Evolutionary conservation across 2,888 invertebrate species (phyloP).

Genomic region (Deilephila elpenor): DNA sequence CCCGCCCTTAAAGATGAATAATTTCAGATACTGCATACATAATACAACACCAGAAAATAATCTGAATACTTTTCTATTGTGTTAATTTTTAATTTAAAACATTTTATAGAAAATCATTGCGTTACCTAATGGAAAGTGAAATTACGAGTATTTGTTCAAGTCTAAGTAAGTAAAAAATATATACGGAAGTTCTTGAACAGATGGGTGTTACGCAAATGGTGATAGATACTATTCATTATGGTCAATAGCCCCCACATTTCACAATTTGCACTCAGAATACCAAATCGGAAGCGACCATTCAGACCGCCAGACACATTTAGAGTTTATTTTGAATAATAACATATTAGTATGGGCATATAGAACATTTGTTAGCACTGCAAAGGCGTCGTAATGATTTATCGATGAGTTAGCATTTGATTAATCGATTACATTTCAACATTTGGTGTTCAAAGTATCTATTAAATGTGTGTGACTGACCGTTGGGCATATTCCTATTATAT

Average conservation of each 20-base stretch:
- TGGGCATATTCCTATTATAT: too few relatives aligned
- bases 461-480: too few relatives aligned
- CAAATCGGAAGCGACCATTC: not conserved
- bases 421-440: not conserved
- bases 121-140: too few relatives aligned
- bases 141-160: too few relatives aligned
- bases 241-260: slow-evolving; percentile 13
- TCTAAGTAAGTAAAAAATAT: too few relatives aligned
- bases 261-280: not conserved
- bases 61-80: too few relatives aligned
- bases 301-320: not conserved
- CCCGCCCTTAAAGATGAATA: too few relatives aligned
- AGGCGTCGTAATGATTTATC: not conserved
- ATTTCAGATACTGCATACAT: too few relatives aligned
- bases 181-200: not conserved
- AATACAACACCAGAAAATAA: too few relatives aligned
- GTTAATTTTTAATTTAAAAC: too few relatives aligned
- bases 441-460: too few relatives aligned
- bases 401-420: not conserved
- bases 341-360: not conserved
- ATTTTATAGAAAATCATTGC: too few relatives aligned
- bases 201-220: not conserved
- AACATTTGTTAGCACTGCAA: slow-evolving; percentile 15
- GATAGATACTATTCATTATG: not conserved
- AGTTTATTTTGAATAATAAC: not conserved